Evolutionary conservation across 2,888 invertebrate species (phyloP).

Genomic region (Branchinecta sandiegonensis): DNA sequence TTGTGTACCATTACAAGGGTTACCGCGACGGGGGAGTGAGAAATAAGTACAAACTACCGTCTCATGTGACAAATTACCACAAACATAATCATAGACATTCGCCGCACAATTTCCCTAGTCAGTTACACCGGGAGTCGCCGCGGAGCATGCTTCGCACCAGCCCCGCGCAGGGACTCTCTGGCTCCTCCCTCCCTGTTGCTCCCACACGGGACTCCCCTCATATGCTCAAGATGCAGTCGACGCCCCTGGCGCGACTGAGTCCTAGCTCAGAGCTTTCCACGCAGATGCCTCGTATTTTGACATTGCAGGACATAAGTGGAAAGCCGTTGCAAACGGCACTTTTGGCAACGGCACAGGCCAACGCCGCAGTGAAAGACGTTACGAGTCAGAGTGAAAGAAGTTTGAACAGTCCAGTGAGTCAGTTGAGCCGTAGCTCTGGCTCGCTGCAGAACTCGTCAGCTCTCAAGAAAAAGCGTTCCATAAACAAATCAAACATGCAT

Average conservation of each 20-base stretch:
- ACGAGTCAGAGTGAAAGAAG: conserved; percentile 83
- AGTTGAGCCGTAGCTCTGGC: conserved; percentile 59
- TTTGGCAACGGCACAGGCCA: conserved; percentile 64
- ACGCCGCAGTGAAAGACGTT: conserved; percentile 35
- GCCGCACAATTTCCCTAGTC: conserved; percentile 51
- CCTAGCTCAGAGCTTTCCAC: conserved; percentile 82
- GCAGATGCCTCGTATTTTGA: conserved; percentile 81
- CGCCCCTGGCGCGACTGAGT: conserved; percentile 73
- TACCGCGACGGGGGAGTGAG: conserved; percentile 68
- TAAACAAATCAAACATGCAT: conserved; percentile 39
- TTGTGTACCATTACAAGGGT: conserved; percentile 87
- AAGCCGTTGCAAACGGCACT: conserved; percentile 78
- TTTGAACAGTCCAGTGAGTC: conserved; percentile 78
- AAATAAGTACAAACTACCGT: conserved; percentile 75
- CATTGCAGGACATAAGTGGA: conserved; percentile 81
- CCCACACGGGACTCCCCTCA: conserved; percentile 25
- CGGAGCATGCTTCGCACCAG: conserved; percentile 31
- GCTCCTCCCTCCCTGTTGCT: conserved; percentile 32
- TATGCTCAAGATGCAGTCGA: conserved; percentile 58
- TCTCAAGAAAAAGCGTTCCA: conserved; percentile 31
- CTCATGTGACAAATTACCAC: conserved; percentile 35
- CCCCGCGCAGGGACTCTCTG: conserved; percentile 29
- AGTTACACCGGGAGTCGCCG: conserved; percentile 46
- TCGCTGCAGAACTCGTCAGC: conserved; percentile 33
- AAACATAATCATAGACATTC: conserved; percentile 61